A percentile compares a stretch with the other conserved stretches of the same genome.
These are phyloP conservation scores for Pinctada fucata DNA, from an alignment of 2,888 invertebrate species.

Conservation along the genomic window DNA sequence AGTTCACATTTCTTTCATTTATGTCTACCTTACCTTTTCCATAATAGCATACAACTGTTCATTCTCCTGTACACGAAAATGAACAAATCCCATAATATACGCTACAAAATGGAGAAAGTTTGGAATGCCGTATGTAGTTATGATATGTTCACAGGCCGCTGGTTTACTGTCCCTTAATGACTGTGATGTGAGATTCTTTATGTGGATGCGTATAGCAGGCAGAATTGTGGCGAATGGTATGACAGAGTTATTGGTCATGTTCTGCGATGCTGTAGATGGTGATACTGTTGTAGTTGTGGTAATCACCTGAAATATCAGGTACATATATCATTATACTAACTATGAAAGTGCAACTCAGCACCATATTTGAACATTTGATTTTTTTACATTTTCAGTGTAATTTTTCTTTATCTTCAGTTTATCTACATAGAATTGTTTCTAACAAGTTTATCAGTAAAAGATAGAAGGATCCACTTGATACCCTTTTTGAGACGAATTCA, in stretches of 20 bases:
- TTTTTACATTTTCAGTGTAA: too few relatives aligned
- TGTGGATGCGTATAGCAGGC: slow-evolving; percentile 32
- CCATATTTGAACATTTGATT: too few relatives aligned
- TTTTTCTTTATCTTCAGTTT: too few relatives aligned
- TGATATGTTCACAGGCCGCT: slow-evolving; percentile 71
- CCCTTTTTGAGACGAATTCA: too few relatives aligned
- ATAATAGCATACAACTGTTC: slow-evolving; percentile 76
- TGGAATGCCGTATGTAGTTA: slow-evolving; percentile 76
- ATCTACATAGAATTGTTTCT: too few relatives aligned
- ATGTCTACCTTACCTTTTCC: slow-evolving; percentile 70
- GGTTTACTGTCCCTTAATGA: slow-evolving; percentile 8
- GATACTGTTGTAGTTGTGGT: slow-evolving; percentile 43
- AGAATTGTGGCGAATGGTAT: slow-evolving; percentile 37
- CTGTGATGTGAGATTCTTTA: slow-evolving; percentile 48
- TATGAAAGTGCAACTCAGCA: background rate
- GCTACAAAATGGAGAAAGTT: slow-evolving; percentile 75
- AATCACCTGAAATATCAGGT: slow-evolving; percentile 36
- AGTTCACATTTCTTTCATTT: too few relatives aligned
- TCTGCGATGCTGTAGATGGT: slow-evolving; percentile 35
- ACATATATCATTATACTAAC: background rate
- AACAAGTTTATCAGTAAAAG: too few relatives aligned
- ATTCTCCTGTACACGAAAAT: slow-evolving; percentile 74
- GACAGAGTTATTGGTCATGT: slow-evolving; percentile 20
- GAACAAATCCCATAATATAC: slow-evolving; percentile 72
- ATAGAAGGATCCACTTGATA: too few relatives aligned